A percentile compares a stretch with the other conserved stretches of the same genome.
phyloP scores from a whole-genome alignment of 2,888 invertebrate species.

The Leucophenga montana region DNA sequence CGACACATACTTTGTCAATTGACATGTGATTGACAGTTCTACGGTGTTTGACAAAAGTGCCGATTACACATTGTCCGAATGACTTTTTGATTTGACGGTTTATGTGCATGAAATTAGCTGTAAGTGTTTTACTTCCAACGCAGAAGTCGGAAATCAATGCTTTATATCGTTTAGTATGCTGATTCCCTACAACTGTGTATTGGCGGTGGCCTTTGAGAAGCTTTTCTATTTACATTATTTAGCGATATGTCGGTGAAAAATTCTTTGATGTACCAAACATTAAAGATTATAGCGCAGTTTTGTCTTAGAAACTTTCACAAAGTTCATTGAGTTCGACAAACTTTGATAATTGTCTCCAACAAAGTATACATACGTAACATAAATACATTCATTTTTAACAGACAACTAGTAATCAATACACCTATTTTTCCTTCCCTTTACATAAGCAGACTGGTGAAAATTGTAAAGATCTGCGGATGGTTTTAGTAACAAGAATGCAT shows the following conservation, averaged over 20 bases:
- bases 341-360: too few relatives aligned
- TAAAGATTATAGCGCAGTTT: too few relatives aligned
- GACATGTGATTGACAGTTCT: conserved; percentile 55
- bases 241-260: not conserved
- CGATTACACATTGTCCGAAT: conserved; percentile 48
- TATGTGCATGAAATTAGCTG: conserved; percentile 32
- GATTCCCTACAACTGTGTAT: not conserved
- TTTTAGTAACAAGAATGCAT: too few relatives aligned
- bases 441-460: too few relatives aligned
- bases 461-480: too few relatives aligned
- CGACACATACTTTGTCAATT: conserved; percentile 37
- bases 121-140: not conserved
- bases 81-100: conserved; percentile 24
- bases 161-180: not conserved
- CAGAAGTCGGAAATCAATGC: too few relatives aligned
- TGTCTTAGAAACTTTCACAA: too few relatives aligned
- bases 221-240: not conserved
- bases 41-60: conserved; percentile 57
- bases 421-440: too few relatives aligned
- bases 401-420: too few relatives aligned
- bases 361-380: too few relatives aligned
- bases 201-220: conserved; percentile 18
- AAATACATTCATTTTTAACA: too few relatives aligned
- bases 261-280: conserved; percentile 4
- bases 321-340: too few relatives aligned